Evolutionary conservation across 2,797 vertebrate genomes (phyloP), one percentile per base, ranked within the genome.

Genomic region (Channa striata): DNA sequence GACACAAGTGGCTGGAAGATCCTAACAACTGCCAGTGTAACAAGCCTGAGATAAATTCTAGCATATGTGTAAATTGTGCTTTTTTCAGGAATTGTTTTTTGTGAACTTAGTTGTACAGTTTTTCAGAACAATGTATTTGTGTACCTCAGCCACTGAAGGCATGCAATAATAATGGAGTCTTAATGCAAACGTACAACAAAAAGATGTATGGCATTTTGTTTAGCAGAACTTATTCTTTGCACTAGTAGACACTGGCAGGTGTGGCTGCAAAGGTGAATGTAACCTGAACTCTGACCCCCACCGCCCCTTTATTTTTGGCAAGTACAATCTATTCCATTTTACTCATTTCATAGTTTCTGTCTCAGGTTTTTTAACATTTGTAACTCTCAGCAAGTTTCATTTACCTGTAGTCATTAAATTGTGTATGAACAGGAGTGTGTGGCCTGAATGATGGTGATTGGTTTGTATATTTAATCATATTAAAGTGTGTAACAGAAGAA

Each of bases 111-210:
- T 51, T 17, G 12, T 51, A 39, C 42, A 53, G 23, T 72, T 19
- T 43, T 20, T 77, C 33, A 14, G 64, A 67, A 52, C 58, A 61
- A 66, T 66, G 44, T 77, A 56, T 84, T 81, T 81, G 83, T 90
- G 77, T 91, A 90, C 89, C 89, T 91, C 87, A 86, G 85, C 86
- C 85, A 54, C 49, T 56, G 57, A 79, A 79, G 89, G 69, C 87
- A 78, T 72, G 84, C 89, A 89, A 85, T 89, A 89, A 84, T 74
- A 81, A 80, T 76, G 57, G 72, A 84, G 80, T 91, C 89, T 87
- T 90, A 85, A 86, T 85, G 81, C 80, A 84, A 78, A 72, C 17
- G 25, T 77, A 56, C 48, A 62, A 70, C 53, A 49, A 37, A 42
- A 52, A 20, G 0, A 23, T 57, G 34, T 49, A 11, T 59, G 37